Conservation (phyloP, 2,797 vertebrate species). For the Pangasius macronema region DNA sequence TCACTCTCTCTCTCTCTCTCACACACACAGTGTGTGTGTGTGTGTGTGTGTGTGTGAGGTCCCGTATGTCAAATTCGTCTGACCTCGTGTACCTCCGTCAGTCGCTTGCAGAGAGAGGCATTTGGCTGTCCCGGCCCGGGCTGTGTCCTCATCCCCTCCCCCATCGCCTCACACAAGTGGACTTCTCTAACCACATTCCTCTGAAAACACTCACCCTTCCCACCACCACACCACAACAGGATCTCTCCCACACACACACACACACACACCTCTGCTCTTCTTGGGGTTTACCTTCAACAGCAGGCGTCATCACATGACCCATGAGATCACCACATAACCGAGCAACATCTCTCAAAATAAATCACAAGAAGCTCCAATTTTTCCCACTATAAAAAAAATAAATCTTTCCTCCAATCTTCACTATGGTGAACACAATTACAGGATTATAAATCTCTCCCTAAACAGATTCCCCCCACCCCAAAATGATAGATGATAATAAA, state of each 20-base stretch:
- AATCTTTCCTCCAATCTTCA: not conserved
- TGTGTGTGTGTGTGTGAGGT: too few relatives aligned
- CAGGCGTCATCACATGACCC: not conserved
- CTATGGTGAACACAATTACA: not conserved
- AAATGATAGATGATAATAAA: too few relatives aligned
- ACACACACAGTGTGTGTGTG: too few relatives aligned
- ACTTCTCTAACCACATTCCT: constrained; percentile 88
- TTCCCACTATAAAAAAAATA: not conserved
- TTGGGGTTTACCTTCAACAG: constrained; percentile 27
- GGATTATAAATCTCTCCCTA: not conserved
- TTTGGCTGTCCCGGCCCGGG: constrained; percentile 45
- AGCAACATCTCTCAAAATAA: not conserved
- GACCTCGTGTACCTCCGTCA: too few relatives aligned
- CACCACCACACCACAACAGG: constrained; percentile 69
- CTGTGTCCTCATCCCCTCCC: constrained; percentile 51
- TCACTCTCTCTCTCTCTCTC: not conserved
- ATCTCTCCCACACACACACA: constrained; percentile 58
- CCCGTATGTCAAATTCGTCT: too few relatives aligned
- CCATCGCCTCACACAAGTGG: constrained; percentile 58
- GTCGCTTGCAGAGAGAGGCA: constrained; percentile 45
- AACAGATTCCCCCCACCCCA: not conserved
- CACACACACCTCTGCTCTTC: not conserved
- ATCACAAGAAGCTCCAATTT: not conserved
- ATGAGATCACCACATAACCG: not conserved
- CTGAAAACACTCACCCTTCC: constrained; percentile 59